Evolutionary conservation across 1,140 invertebrate species (phyloP), one percentile per base, ranked within the genome.

Genomic region (Rhagoletis zephyria): DNA sequence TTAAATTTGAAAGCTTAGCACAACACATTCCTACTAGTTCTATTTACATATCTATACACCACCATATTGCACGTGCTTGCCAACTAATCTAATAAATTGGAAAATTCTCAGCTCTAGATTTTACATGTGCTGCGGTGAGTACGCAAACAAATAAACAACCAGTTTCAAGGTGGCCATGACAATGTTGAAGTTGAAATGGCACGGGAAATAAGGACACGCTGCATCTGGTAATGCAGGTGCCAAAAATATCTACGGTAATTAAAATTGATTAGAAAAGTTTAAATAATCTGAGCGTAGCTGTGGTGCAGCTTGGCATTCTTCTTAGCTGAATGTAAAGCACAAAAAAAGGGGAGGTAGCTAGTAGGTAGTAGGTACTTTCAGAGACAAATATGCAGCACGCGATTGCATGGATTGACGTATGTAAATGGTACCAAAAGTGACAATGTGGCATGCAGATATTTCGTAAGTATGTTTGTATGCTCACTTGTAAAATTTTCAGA

Each of bases 241-340:
- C 85, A 61, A 81, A 30, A 42, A 91, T 90, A 91, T 91, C 90
- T 90, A 90, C 91, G 90, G 90, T 91, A 91, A 91, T 91, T 91
- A 91, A 91, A 91, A 91, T 91, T 91, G 90, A 91, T 91, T 91
- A 89, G 91, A 91, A 91, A 91, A 91, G 90, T 91, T 91, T 91
- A 90, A 91, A 90, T 90, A 81, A 81, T 48, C 74, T n/a, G 56
- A 56, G 74, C 48, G 74, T 1, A 16, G 64, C 64, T 19, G 64
- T 48, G 16, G 74, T 7, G 48, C 74, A 70, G n/a, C 12, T 0
- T 81, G 16, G 74, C 74, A 4, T 81, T 42, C 74, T 81, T 81
- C 45, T 10, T 81, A 19, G 45, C 70, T 45, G n/a, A 9, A 12
- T 16, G n/a, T 81, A 2, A 56, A 81, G 2, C 5, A 10, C 6